Evolutionary conservation across 2,113 vertebrate species (phyloP), one percentile per base, ranked within the genome.

Genomic region (Egretta garzetta): DNA sequence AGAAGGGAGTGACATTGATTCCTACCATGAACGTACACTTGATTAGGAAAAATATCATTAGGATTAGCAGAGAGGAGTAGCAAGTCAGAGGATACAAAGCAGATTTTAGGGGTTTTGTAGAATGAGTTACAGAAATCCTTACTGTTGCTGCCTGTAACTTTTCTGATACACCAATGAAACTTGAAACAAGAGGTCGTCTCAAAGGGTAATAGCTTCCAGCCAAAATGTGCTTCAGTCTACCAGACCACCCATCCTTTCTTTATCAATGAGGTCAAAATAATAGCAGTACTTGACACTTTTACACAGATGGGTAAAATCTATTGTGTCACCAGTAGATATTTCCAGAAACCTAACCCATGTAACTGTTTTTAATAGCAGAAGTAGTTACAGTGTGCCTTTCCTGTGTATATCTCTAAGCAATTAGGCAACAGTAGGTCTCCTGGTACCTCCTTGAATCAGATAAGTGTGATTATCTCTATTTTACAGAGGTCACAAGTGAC

Each of bases 201-300:
- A 93, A 59, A 96, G 93, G 93, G 93, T 96, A 96, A 97, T 96
- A 93, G 95, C 86, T 96, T 96, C 95, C 95, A 97, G 95, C 74
- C 89, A 94, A 95, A 96, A 91, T 96, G 91, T 52, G 35, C 84
- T 95, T 80, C 80, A 66, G 5, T 72, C 84, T 94, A 76, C 70
- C 77, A 93, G 97, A 97, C 97, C 96, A 96, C 97, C 97, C 96
- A 95, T 96, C 81, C 81, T 96, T 95, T 95, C 96, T 91, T 97
- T 96, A 91, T 96, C 94, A 97, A 45, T 76, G 81, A 94, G 89
- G 91, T 96, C 94, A 91, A 96, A 97, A 96, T 96, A 91, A 95
- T 93, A 95, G 86, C 66, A 50, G 53, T 58, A 41, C 86, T 95
- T 90, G 73, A 90, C 84, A 76, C 84, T 96, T 97, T 88, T 94